Conservation (phyloP, 2,797 vertebrate species). For the Coilia nasus region DNA sequence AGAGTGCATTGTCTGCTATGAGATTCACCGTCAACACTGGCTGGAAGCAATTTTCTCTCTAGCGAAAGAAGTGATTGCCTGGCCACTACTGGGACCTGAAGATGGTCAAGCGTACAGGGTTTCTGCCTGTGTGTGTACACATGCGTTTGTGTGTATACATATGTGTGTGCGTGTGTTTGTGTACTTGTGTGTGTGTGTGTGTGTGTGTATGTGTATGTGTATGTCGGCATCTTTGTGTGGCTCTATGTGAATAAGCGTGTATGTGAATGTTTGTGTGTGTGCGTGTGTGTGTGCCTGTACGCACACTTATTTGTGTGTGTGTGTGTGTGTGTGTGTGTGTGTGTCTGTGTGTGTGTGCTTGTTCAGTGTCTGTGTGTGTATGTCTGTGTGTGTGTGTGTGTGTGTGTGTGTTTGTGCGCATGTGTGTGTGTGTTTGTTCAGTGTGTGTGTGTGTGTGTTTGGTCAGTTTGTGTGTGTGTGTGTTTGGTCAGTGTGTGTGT, state of each 20-base stretch:
- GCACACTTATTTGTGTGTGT: not conserved
- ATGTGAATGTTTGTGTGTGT: not conserved
- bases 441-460: no score
- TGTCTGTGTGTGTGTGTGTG: no score
- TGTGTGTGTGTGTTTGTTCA: no score
- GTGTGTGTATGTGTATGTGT: not conserved
- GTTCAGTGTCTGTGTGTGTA: not conserved
- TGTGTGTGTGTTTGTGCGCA: no score
- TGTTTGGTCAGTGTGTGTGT: not conserved
- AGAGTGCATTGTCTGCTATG: conserved; percentile 46
- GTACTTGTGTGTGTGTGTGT: not conserved
- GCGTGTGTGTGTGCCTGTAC: not conserved
- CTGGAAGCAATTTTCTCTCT: conserved; percentile 52
- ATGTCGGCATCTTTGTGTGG: not conserved
- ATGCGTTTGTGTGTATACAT: not conserved
- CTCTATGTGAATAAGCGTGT: not conserved
- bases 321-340: conserved; percentile 5
- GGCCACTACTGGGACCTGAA: conserved; percentile 36
- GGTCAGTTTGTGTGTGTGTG: no score
- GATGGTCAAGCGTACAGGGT: conserved; percentile 4
- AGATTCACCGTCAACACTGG: conserved; percentile 41
- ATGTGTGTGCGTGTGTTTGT: not conserved
- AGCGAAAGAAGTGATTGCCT: conserved; percentile 36
- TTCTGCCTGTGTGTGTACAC: not conserved
- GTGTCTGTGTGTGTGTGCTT: not conserved